phyloP scores from a whole-genome alignment of 2,113 vertebrate species.

The Myrmecophaga tridactyla region DNA sequence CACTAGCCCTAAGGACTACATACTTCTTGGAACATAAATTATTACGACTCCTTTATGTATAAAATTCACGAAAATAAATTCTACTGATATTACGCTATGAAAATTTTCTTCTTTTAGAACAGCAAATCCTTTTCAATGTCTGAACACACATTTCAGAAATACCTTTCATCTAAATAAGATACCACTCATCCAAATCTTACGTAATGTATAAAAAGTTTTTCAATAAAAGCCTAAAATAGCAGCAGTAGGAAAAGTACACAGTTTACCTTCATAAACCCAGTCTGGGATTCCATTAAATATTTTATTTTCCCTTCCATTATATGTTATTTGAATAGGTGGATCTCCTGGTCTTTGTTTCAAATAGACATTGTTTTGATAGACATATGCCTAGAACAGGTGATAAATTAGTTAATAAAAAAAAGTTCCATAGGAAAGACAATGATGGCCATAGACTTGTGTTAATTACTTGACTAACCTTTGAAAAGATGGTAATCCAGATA shows the following conservation, averaged over 20 bases:
- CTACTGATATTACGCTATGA: neutral
- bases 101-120: neutral
- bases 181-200: neutral
- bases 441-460: neutral
- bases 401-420: conserved; percentile 41
- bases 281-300: conserved; percentile 97
- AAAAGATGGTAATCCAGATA: conserved; percentile 25
- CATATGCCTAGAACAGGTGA: conserved; percentile 86
- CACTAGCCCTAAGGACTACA: neutral
- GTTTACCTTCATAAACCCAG: conserved; percentile 97
- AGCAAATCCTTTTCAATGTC: neutral
- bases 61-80: conserved; percentile 32
- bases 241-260: conserved; percentile 32
- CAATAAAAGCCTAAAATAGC: neutral
- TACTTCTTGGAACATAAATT: conserved; percentile 16
- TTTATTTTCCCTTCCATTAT: conserved; percentile 90
- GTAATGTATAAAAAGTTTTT: conserved; percentile 29
- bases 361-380: conserved; percentile 93
- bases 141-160: conserved; percentile 45
- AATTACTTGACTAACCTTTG: conserved; percentile 16
- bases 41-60: neutral
- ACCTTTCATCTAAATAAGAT: neutral
- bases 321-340: conserved; percentile 87
- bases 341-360: conserved; percentile 85
- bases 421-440: conserved; percentile 6